These are phyloP conservation scores for Mnemiopsis leidyi DNA, from an alignment of 37 sponge, comb jelly and placozoan species.

Conservation along the genomic window DNA sequence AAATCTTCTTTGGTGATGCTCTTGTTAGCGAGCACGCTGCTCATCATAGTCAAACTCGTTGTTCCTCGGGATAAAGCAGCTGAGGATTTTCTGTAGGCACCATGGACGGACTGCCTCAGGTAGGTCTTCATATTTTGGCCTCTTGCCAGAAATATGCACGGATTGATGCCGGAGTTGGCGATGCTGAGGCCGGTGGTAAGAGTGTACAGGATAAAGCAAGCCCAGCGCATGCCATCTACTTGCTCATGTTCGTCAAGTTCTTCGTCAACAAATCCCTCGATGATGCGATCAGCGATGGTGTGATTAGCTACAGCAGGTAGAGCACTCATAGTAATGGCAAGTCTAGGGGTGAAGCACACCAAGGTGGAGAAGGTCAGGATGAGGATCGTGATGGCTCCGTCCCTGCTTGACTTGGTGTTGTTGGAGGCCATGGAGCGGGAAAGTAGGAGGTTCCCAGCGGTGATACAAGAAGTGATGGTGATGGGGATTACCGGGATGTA, in stretches of 20 bases:
- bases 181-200: not conserved
- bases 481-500: not conserved
- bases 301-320: not conserved
- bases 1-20: not conserved
- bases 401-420: slow-evolving; percentile 1
- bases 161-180: slow-evolving; percentile 25
- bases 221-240: not conserved
- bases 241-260: too few relatives aligned
- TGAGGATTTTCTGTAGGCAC: not conserved
- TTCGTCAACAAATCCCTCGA: not conserved
- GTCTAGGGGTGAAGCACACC: not conserved
- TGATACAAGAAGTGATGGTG: slow-evolving; percentile 31
- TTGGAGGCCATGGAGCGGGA: not conserved
- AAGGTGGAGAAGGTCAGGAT: slow-evolving; percentile 6
- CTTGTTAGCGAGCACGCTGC: not conserved
- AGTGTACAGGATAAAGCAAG: not conserved
- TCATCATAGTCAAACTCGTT: not conserved
- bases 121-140: not conserved
- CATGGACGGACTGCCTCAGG: not conserved
- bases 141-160: not conserved
- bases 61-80: not conserved
- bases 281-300: not conserved
- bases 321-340: not conserved
- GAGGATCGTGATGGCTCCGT: slow-evolving; percentile 1
- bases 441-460: not conserved